Evolutionary conservation across 1,140 invertebrate species (phyloP), one percentile per base, ranked within the genome.

Genomic region (Pantala flavescens): DNA sequence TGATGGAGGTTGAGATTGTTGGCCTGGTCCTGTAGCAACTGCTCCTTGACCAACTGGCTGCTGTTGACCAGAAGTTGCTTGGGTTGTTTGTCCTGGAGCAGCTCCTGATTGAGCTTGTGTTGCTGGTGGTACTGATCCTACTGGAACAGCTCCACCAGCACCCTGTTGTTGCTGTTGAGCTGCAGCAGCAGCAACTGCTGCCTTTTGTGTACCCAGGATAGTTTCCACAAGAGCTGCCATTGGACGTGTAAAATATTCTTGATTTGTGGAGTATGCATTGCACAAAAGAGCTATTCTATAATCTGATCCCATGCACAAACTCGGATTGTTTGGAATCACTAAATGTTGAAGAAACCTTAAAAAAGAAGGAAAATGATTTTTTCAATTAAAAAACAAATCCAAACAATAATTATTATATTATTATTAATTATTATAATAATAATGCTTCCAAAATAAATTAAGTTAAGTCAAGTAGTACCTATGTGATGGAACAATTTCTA

Each of bases 181-280:
- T 7, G 49, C 49, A 63, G 84, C 81, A 21, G 85, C 78, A 0
- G 85, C 75, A 72, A 82, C 78, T 76, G 70, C 82, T 9, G 79
- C 79, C 78, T 93, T 93, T 75, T 90, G 87, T 76, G 85, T 90
- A 10, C 94, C 94, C 79, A 93, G 87, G 75, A 98, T 91, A 0
- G 91, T 92, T 79, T 98, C 95, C 11, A 96, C 90, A 23, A 98
- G 85, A 11, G 92, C 89, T 10, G 90, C 90, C 93, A 97, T 96
- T 9, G 94, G 94, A 74, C 93, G 84, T 0, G 88, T 87, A 76
- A 93, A 94, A 79, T 89, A 93, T 78, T 95, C 93, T 78, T 92
- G 91, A 82, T 93, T 93, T 0, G 93, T 95, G 0, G 93, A 95
- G 80, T 96, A 98, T 0, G 96, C 96, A 85, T 98, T 98, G 80